Evolutionary conservation across 2,888 invertebrate genomes (phyloP).

Genomic region (Philonicus albiceps): DNA sequence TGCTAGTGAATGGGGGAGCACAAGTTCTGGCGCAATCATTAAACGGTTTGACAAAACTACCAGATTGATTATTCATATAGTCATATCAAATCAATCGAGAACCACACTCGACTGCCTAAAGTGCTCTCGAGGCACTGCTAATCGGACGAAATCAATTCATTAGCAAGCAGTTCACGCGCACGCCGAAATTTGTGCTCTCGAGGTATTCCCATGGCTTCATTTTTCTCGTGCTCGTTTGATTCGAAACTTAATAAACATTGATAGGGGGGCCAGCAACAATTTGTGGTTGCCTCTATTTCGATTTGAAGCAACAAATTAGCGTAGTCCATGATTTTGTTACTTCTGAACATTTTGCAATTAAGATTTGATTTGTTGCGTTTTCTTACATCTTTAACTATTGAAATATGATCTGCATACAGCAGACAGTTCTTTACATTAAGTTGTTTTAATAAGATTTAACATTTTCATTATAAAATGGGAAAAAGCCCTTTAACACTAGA

Average conservation of each 20-base stretch:
- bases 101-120: neutral
- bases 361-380: neutral
- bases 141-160: neutral
- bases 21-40: neutral
- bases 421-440: too few relatives aligned
- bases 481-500: too few relatives aligned
- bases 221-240: neutral
- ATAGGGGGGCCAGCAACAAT: neutral
- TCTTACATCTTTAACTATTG: neutral
- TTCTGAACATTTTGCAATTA: neutral
- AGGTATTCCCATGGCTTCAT: neutral
- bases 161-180: neutral
- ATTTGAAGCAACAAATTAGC: neutral
- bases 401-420: too few relatives aligned
- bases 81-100: neutral
- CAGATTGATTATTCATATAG: neutral
- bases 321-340: neutral
- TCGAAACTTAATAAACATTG: neutral
- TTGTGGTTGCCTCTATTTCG: neutral
- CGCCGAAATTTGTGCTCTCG: neutral
- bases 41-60: neutral
- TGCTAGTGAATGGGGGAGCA: neutral
- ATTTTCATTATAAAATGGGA: too few relatives aligned
- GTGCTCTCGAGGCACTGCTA: neutral
- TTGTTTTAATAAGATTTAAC: too few relatives aligned